These are phyloP conservation scores for Ophion ellenae DNA, from an alignment of 2,888 invertebrate species.

Conservation along the genomic window DNA sequence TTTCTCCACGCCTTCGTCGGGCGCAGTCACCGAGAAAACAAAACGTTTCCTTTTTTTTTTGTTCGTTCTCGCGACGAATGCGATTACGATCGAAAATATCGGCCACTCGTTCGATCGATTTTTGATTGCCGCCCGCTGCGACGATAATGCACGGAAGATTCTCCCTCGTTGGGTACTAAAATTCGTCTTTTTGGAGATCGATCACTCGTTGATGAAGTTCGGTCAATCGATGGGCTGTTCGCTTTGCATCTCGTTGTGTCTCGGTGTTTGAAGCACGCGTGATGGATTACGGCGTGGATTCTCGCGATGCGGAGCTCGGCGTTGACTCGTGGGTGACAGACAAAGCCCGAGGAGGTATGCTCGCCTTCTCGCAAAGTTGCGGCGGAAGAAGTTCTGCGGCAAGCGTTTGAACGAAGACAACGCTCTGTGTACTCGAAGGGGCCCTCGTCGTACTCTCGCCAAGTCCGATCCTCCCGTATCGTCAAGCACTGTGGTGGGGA, in stretches of 20 bases:
- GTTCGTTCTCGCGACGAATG: neutral
- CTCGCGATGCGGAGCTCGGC: no score
- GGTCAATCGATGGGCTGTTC: no score
- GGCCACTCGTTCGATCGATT: no score
- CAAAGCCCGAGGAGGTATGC: neutral
- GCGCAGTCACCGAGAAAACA: constrained; percentile 39
- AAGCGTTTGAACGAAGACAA: constrained; percentile 30
- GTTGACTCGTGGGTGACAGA: no score
- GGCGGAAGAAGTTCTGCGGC: constrained; percentile 19
- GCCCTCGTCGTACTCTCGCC: constrained; percentile 31
- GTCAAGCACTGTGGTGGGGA: constrained; percentile 41
- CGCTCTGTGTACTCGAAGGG: constrained; percentile 13
- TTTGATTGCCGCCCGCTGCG: no score
- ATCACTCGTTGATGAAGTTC: no score
- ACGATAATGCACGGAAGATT: no score
- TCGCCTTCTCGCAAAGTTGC: neutral
- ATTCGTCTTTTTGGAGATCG: no score
- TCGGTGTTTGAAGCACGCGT: no score
- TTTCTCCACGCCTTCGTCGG: constrained; percentile 69
- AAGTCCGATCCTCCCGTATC: constrained; percentile 22
- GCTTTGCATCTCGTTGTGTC: no score
- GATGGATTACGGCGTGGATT: no score
- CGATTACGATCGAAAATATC: neutral
- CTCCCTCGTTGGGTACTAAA: no score
- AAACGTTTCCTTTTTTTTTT: constrained; percentile 33